phyloP scores from a whole-genome alignment of 2,888 invertebrate genomes.

The Leptarthrus brevirostris region DNA sequence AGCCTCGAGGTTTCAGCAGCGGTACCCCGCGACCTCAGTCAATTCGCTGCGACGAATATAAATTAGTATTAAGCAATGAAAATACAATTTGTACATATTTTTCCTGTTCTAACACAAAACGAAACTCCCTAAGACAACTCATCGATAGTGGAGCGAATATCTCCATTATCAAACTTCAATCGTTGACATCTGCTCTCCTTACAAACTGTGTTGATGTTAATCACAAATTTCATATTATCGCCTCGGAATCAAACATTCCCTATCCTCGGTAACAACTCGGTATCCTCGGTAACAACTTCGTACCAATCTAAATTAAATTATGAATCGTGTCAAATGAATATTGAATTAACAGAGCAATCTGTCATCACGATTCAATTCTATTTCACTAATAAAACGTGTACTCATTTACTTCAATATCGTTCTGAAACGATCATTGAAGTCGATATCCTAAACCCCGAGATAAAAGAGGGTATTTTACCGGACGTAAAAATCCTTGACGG shows the following conservation, averaged over 20 bases:
- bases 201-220: neutral
- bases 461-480: neutral
- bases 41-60: neutral
- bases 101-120: neutral
- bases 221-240: neutral
- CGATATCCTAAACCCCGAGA: neutral
- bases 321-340: neutral
- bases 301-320: neutral
- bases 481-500: neutral
- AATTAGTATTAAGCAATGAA: neutral
- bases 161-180: neutral
- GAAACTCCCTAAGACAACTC: neutral
- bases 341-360: neutral
- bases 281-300: too few species aligned
- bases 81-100: neutral
- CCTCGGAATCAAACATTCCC: neutral
- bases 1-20: neutral
- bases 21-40: neutral
- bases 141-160: conserved; percentile 4
- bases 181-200: neutral
- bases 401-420: neutral
- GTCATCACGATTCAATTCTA: neutral
- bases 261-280: too few species aligned
- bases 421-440: neutral
- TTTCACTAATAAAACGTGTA: neutral